Evolutionary conservation across 2,888 invertebrate genomes (phyloP), one percentile per base, ranked within the genome.

Genomic region (Criorhina ranunculi): DNA sequence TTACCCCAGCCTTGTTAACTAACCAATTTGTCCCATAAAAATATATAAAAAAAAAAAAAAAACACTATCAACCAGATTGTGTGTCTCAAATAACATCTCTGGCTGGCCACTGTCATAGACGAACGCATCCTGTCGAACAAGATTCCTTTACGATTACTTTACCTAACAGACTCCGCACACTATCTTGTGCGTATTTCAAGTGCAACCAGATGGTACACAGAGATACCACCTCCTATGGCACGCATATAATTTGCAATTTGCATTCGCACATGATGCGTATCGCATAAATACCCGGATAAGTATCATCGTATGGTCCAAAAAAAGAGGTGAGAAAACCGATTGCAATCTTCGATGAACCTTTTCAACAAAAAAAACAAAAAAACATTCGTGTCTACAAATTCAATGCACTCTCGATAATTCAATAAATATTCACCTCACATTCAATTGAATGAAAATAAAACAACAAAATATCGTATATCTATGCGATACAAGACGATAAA

Each of bases 241-340:
- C 51, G 49, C 49, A 53, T 67, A 83, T 83, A 83, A 83, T 79
- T 83, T 83, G 79, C 83, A 83, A 83, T 83, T 83, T 79, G 62
- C 64, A 59, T 69, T 72, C 55, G 62, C 53, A 49, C 40, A 49
- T 62, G 78, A 67, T 66, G 72, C 67, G 35, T 66, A 67, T 81
- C 72, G 66, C 70, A 66, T 70, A 66, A 51, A 64, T 66, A 66
- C 72, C 29, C 53, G 17, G 42, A 57, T 57, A 76, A 69, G 51
- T 51, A 77, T 64, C 51, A 19, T 6, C n/a, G 9, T 31, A 44
- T 53, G 46, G n/a, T n/a, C n/a, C n/a, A n/a, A n/a, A n/a, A 77
- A 57, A 77, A 19, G n/a, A 73, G 53, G 59, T 51, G 53, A 33
- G 55, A 62, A 53, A 42, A 66, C 35, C 46, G 57, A 79, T 57